Evolutionary conservation across 2,797 vertebrate species (phyloP).

Genomic region (Platalea minor): DNA sequence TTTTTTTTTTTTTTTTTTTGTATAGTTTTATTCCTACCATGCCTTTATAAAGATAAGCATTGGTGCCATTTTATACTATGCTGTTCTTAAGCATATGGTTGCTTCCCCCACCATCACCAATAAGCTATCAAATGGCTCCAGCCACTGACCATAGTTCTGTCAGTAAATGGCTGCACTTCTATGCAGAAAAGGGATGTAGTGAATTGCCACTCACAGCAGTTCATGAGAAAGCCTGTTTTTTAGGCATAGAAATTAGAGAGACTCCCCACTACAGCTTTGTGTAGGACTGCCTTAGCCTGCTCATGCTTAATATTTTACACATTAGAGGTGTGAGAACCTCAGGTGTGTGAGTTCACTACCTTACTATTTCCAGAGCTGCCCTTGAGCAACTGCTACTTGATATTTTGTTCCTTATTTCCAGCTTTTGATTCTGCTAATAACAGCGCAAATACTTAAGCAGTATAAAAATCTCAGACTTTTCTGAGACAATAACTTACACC

Average conservation of each 20-base stretch:
- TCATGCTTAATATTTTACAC: neutral
- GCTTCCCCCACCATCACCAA: neutral
- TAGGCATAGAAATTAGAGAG: neutral
- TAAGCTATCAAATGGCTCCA: neutral
- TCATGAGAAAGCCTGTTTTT: neutral
- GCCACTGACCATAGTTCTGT: neutral
- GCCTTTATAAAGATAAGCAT: neutral
- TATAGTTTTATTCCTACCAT: neutral
- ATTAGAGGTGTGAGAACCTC: neutral
- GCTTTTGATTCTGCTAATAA: neutral
- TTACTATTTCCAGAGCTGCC: neutral
- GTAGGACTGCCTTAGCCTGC: neutral
- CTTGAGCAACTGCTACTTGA: neutral
- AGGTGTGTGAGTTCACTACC: neutral
- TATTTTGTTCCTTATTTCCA: neutral
- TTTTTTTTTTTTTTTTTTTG: neutral
- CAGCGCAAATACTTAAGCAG: neutral
- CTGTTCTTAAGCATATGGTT: neutral
- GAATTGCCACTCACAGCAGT: neutral
- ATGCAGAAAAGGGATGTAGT: neutral
- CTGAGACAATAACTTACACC: neutral
- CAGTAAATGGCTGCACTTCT: neutral
- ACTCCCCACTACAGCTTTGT: neutral
- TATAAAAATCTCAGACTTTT: neutral
- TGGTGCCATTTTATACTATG: neutral